A percentile compares a stretch with the other conserved stretches of the same genome.
phyloP scores from a whole-genome alignment of 2,113 vertebrate species.

The Pterocles orientalis region DNA sequence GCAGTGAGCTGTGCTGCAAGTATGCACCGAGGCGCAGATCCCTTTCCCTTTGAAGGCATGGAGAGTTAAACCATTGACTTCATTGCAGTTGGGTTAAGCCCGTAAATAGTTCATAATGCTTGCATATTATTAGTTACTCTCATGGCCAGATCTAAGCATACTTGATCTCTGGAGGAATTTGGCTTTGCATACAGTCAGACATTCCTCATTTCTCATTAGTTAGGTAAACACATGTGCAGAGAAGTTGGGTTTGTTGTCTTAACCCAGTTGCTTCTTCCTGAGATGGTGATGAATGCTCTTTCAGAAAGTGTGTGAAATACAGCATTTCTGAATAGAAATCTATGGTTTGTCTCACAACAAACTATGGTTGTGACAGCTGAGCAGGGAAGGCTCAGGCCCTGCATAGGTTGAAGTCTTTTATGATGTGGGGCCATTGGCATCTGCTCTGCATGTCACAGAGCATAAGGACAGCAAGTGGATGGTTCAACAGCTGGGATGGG shows the following conservation, averaged over 20 bases:
- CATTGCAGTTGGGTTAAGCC: conserved; percentile 8
- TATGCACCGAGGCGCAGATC: not conserved
- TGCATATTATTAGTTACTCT: conserved; percentile 42
- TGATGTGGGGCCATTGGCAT: conserved; percentile 50
- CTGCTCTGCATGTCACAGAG: conserved; percentile 62
- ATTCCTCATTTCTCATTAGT: conserved; percentile 51
- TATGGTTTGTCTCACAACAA: not conserved
- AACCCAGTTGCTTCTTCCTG: not conserved
- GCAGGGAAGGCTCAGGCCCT: not conserved
- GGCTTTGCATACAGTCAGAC: conserved; percentile 31
- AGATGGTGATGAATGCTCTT: not conserved
- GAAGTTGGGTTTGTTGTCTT: conserved; percentile 13
- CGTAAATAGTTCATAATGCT: conserved; percentile 42
- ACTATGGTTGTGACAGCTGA: conserved; percentile 63
- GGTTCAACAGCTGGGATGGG: conserved; percentile 63
- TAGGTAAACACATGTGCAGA: not conserved
- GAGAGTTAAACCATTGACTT: conserved; percentile 22
- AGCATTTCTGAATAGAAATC: conserved; percentile 24
- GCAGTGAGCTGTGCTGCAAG: not conserved
- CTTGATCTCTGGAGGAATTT: conserved; percentile 62
- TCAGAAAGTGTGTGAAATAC: not conserved
- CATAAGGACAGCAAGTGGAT: conserved; percentile 36
- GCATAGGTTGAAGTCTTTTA: conserved; percentile 36
- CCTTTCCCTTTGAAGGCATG: not conserved
- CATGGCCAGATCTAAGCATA: conserved; percentile 38